Evolutionary conservation across 2,888 invertebrate species (phyloP), one percentile per base, ranked within the genome.

Genomic region (Drosophila colorata): DNA sequence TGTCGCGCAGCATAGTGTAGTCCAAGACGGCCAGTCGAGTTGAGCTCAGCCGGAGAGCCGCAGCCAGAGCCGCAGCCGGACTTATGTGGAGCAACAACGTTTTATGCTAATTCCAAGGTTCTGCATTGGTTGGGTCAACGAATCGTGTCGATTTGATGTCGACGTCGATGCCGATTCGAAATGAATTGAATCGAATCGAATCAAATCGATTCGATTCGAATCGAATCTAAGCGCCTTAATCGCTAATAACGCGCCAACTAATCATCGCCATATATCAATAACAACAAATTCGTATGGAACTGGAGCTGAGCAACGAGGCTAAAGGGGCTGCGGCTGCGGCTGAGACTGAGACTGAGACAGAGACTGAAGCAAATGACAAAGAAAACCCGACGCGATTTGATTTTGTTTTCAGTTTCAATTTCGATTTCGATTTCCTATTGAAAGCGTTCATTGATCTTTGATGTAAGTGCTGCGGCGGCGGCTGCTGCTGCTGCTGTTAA

Each of bases 41-140:
- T 9, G 16, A 28, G 33, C 31, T 9, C 28, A 44, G 55, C 37
- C 53, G 46, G 43, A 40, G 31, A 64, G 35, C 56, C 52, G 40
- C 52, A 64, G 78, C 69, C 80, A 40, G 31, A 64, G 35, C 56
- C 52, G 40, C 52, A 64, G 78, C 69, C 80, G 63, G 63, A 63
- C 70, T 60, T 63, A 86, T 73, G 74, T 88, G 60, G 78, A 80
- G 87, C 81, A 80, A 72, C 80, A 72, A 76, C 78, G 78, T 63
- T 70, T 74, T 72, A 87, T 86, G 86, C 53, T 78, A 86, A 86
- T 86, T 87, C 74, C 86, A 86, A 86, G 86, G 86, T 85, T 86
- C 79, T 85, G 82, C 89, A 85, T 71, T 72, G 71, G 58, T 75
- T 87, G 87, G 88, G 86, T 86, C 86, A 89, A 89, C 87, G 89